A percentile compares a stretch with the other conserved stretches of the same genome.
Evolutionary conservation across 2,888 invertebrate species (phyloP).

Genomic region (Megastigmus dorsalis): DNA sequence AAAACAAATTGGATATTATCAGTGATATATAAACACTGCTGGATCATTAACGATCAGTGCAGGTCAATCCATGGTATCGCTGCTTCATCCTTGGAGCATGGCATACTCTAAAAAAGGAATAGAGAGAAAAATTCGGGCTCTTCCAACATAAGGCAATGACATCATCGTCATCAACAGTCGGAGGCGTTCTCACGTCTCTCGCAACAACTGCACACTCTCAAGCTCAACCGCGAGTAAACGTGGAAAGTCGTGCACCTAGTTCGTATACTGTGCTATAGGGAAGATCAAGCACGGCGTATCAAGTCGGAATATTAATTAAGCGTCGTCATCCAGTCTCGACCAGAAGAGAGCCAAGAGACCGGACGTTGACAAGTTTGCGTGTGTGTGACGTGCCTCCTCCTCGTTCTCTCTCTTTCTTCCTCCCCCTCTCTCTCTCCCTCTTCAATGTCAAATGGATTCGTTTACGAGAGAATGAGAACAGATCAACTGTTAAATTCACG

Average conservation of each 20-base stretch:
- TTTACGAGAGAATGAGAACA: background rate
- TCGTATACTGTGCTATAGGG: too few relatives aligned
- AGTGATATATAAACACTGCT: too few relatives aligned
- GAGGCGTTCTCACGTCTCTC: slow-evolving; percentile 24
- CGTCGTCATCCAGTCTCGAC: slow-evolving; percentile 42
- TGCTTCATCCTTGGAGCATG: background rate
- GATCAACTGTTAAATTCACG: too few relatives aligned
- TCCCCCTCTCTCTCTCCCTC: slow-evolving; percentile 10
- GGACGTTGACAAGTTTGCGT: slow-evolving; percentile 53
- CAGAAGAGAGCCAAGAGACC: slow-evolving; percentile 36
- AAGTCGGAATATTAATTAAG: slow-evolving; percentile 49
- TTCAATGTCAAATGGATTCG: slow-evolving; percentile 48
- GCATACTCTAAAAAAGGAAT: background rate
- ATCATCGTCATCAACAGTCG: slow-evolving; percentile 11
- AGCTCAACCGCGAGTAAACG: too few relatives aligned
- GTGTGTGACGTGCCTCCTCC: slow-evolving; percentile 50
- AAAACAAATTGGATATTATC: background rate
- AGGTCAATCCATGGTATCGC: background rate
- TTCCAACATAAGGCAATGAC: background rate
- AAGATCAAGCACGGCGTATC: background rate
- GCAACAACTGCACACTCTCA: too few relatives aligned
- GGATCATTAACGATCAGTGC: too few relatives aligned
- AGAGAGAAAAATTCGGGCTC: background rate
- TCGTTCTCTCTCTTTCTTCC: background rate
- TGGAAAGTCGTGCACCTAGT: too few relatives aligned